Conservation (phyloP, 2,113 vertebrate species). For the Madoqua kirkii region DNA sequence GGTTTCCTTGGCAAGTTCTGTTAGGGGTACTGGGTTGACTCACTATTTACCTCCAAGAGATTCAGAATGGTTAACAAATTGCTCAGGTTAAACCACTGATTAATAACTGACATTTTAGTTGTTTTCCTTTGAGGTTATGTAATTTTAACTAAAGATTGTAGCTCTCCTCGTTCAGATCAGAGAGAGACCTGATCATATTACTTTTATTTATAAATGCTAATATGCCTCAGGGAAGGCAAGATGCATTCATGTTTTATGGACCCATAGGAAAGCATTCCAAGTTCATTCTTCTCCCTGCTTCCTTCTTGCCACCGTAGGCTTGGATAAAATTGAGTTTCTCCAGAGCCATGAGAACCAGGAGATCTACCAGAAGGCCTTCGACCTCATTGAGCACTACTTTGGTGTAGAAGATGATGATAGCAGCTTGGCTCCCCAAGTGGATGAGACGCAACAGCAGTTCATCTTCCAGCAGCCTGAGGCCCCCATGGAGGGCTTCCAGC, state of each 20-base stretch:
- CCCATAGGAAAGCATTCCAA: background rate
- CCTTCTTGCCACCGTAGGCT: slow-evolving; percentile 78
- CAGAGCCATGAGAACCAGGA: slow-evolving; percentile 99
- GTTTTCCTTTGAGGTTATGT: slow-evolving; percentile 7
- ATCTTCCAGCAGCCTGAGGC: slow-evolving; percentile 96
- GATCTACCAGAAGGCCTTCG: slow-evolving; percentile 99
- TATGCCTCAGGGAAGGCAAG: background rate
- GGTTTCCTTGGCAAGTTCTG: background rate
- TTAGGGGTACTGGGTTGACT: background rate
- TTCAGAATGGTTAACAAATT: background rate
- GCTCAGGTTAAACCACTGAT: background rate
- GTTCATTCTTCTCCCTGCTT: background rate
- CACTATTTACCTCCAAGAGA: background rate
- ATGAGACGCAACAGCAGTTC: slow-evolving; percentile 96
- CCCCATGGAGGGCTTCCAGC: slow-evolving; percentile 99
- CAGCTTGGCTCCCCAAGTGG: slow-evolving; percentile 91
- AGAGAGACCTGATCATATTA: background rate
- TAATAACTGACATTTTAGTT: background rate
- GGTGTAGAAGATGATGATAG: slow-evolving; percentile 94
- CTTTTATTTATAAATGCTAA: slow-evolving; percentile 12
- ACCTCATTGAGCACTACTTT: slow-evolving; percentile 98
- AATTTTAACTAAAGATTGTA: background rate
- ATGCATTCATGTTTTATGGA: background rate
- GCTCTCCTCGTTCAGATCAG: background rate
- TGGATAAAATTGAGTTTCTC: slow-evolving; percentile 98